phyloP scores from a whole-genome alignment of 2,888 invertebrate genomes.

The Cacoxenus indagator region DNA sequence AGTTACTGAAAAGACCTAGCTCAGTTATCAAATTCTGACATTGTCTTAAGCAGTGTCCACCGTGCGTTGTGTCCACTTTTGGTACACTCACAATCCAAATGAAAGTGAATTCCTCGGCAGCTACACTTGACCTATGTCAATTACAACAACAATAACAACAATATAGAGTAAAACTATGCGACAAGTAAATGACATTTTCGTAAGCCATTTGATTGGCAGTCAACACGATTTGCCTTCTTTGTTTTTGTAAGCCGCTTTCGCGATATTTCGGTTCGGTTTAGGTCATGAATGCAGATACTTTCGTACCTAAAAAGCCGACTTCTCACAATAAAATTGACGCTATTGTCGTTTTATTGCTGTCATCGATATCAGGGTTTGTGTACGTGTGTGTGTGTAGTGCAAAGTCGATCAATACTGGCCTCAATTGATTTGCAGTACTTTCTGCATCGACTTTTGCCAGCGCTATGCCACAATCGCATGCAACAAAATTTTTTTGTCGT shows the following conservation, averaged over 20 bases:
- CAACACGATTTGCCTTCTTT: conserved; percentile 26
- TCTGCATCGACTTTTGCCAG: not conserved
- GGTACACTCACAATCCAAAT: conserved; percentile 42
- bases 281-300: conserved; percentile 14
- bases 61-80: not conserved
- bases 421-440: conserved; percentile 52
- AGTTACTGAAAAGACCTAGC: no score
- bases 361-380: conserved; percentile 5
- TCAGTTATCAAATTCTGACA: no score
- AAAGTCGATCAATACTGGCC: conserved; percentile 59
- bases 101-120: conserved; percentile 58
- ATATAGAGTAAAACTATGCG: not conserved
- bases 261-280: not conserved
- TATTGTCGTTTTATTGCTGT: not conserved
- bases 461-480: not conserved
- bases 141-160: conserved; percentile 37
- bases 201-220: conserved; percentile 55
- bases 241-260: not conserved
- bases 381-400: conserved; percentile 9
- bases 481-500: not conserved
- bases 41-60: not conserved
- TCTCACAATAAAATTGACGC: not conserved
- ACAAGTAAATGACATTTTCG: conserved; percentile 47
- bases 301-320: not conserved
- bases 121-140: conserved; percentile 63